Base-by-base conservation (phyloP, 2,888 invertebrate genomes). In the Lydus trimaculatus region DNA sequence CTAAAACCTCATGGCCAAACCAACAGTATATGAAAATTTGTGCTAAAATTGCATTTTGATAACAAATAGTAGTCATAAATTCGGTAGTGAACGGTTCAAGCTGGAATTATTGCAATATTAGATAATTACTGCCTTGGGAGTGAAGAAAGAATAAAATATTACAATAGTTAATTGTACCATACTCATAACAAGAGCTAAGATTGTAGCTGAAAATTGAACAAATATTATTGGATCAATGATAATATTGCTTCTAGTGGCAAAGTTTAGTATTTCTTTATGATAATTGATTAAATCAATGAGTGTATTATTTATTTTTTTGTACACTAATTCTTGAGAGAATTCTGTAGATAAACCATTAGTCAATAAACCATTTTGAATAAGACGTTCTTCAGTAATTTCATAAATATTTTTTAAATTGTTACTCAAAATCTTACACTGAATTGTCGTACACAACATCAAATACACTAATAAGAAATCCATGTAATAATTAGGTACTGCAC, bases 1-100 rank as follows among this genome's bases (percentile, higher is more conserved):
- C n/a, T 9, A 58, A 58, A 2, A 67, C 64, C 17, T 67, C 67
- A 59, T 67, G 61, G 13, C 67, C 64, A n/a, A 67, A 67, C 67
- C 67, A 67, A 43, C 64, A 64, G 39, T 67, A 67, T 1, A 61
- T 20, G 20, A 67, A 67, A 1, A 67, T 23, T 58, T 67, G 67
- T 15, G 43, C 56, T 25, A 59, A 61, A 36, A 64, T 61, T 13
- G 67, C 62, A 56, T 4, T 25, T 52, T 52, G 52, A 23, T 52
- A 52, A 25, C 23, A 23, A 13, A 52, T 5, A 4, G 25, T 23
- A 9, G 8, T 23, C 9, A 52, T 4, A 25, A 52, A 52, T 52
- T 52, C 52, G 6, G 13, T 4, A 1, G 23, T 52, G 5, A 52
- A 52, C 3, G 52, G 52, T 25, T 20, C 8, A 13, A 52, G 20